Evolutionary conservation across 2,797 vertebrate genomes (phyloP).

Genomic region (Pipistrellus pygmaeus): DNA sequence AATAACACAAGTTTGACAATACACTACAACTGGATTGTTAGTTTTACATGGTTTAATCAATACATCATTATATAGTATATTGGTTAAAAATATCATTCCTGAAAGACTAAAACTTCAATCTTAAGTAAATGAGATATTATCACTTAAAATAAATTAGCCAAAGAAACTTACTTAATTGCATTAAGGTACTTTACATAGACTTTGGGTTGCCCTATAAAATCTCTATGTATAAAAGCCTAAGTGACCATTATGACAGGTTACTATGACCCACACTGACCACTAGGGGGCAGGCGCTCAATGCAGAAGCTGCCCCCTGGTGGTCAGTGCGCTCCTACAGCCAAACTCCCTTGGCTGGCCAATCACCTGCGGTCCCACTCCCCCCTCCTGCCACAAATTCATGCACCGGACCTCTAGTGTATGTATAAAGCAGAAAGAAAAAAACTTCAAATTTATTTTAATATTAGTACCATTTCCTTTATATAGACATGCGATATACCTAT

Average conservation of each 20-base stretch:
- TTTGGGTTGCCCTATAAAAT: slow-evolving; percentile 11
- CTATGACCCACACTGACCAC: no score
- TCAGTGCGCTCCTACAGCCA: no score
- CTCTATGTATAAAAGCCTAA: neutral
- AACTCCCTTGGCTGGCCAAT: no score
- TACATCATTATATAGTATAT: neutral
- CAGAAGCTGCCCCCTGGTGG: no score
- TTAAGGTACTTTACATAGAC: neutral
- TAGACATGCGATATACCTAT: neutral
- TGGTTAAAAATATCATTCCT: neutral
- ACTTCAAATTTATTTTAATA: slow-evolving; percentile 48
- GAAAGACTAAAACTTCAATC: slow-evolving; percentile 30
- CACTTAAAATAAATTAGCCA: slow-evolving; percentile 23
- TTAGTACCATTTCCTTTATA: neutral
- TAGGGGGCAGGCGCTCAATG: no score
- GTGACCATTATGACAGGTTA: no score
- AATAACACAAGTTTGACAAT: neutral
- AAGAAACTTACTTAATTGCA: slow-evolving; percentile 21
- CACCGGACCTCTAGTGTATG: no score
- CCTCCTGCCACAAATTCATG: no score
- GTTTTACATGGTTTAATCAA: neutral
- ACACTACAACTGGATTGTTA: neutral
- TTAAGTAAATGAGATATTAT: slow-evolving; percentile 15
- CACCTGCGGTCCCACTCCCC: no score
- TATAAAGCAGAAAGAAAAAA: neutral